phyloP scores from a whole-genome alignment of 2,888 invertebrate genomes.

The Eupeodes latifasciatus region DNA sequence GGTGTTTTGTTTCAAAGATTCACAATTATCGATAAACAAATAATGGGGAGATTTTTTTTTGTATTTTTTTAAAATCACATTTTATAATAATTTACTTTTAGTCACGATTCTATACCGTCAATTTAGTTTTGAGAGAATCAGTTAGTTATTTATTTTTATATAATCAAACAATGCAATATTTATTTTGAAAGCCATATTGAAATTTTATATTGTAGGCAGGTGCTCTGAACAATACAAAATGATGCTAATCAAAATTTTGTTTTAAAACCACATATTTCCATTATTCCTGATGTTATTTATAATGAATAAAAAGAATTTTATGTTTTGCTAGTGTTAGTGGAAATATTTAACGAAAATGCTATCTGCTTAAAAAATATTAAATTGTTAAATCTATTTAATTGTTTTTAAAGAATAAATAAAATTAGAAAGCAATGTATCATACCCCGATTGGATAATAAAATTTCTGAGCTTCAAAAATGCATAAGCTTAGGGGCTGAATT shows the following conservation, averaged over 20 bases:
- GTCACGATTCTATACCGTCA: conserved; percentile 24
- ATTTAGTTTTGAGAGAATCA: conserved; percentile 5
- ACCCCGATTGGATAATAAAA: no score
- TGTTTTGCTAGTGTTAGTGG: neutral
- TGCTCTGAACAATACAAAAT: conserved; percentile 24
- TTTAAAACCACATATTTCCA: conserved; percentile 6
- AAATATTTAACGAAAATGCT: neutral
- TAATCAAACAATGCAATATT: conserved; percentile 24
- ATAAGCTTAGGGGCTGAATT: no score
- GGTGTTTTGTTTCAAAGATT: conserved; percentile 9
- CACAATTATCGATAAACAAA: conserved; percentile 35
- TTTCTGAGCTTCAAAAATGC: no score
- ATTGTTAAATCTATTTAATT: no score
- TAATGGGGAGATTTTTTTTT: conserved; percentile 1
- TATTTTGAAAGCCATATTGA: conserved; percentile 9
- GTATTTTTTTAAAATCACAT: neutral
- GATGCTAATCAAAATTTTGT: conserved; percentile 26
- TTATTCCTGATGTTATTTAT: neutral
- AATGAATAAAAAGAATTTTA: neutral
- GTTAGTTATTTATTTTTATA: conserved; percentile 3
- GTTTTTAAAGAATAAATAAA: no score
- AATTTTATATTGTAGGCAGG: conserved; percentile 32
- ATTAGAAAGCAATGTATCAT: no score
- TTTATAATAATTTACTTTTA: conserved; percentile 9
- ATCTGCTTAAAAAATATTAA: no score